Conservation (phyloP, 2,797 vertebrate genomes). For the Botia almorhae region DNA sequence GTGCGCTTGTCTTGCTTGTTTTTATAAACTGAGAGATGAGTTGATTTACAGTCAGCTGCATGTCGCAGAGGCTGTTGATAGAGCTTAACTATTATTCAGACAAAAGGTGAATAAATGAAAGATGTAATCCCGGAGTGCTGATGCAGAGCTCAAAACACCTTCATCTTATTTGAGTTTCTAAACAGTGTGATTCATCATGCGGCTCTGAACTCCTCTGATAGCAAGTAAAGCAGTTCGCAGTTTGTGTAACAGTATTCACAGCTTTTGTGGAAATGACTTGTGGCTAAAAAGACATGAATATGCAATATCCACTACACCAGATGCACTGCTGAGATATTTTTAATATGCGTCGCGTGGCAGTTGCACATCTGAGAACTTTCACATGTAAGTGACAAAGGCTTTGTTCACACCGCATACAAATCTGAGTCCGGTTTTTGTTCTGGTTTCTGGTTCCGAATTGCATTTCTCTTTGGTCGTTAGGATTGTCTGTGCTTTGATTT, state of each 20-base stretch:
- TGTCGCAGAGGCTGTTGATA: conserved; percentile 11
- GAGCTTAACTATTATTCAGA: conserved; percentile 23
- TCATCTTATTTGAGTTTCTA: conserved; percentile 23
- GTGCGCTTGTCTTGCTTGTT: no score
- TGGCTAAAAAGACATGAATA: neutral
- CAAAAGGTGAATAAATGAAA: conserved; percentile 3
- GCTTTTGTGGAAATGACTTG: conserved; percentile 16
- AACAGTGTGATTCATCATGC: neutral
- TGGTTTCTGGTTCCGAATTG: no score
- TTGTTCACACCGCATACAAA: neutral
- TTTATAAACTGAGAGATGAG: no score
- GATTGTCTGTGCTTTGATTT: no score
- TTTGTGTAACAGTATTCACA: neutral
- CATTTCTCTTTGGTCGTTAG: no score
- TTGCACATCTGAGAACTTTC: neutral
- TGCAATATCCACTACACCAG: neutral
- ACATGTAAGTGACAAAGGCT: neutral
- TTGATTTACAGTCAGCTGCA: neutral
- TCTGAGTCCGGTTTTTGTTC: no score
- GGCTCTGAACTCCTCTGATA: neutral
- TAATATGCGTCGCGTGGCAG: neutral
- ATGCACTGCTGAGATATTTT: neutral
- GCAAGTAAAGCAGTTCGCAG: neutral
- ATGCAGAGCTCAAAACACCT: neutral
- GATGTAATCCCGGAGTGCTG: conserved; percentile 14